These are phyloP conservation scores for Lordiphosa stackelbergi DNA, from an alignment of 1,140 invertebrate genomes.

Conservation along the genomic window DNA sequence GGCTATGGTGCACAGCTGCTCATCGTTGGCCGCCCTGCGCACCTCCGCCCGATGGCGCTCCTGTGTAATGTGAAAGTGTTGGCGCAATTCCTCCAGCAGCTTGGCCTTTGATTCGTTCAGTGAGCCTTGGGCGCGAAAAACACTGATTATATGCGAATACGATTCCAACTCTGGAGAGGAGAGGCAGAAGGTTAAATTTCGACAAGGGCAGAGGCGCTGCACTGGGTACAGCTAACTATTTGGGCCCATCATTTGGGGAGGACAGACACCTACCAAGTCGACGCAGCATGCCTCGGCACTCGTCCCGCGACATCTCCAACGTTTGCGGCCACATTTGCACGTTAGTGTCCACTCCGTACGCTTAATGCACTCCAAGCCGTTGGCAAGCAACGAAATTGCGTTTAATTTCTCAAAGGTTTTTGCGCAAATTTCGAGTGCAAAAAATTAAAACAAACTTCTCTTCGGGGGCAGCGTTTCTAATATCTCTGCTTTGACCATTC, in stretches of 20 bases:
- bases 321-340: constrained; percentile 84
- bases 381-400: constrained; percentile 39
- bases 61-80: constrained; percentile 89
- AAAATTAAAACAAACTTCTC: constrained; percentile 45
- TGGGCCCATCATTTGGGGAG: background rate
- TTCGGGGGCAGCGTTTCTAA: constrained; percentile 32
- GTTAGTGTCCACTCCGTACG: constrained; percentile 44
- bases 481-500: constrained; percentile 16
- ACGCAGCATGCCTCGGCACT: constrained; percentile 90
- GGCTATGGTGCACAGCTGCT: constrained; percentile 90
- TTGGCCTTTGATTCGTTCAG: constrained; percentile 90
- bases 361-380: constrained; percentile 36
- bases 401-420: constrained; percentile 43
- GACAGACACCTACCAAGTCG: constrained; percentile 82
- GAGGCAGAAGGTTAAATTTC: background rate
- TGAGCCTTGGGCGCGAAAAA: constrained; percentile 93
- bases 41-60: constrained; percentile 94
- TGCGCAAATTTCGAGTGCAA: constrained; percentile 33
- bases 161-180: constrained; percentile 88
- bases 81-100: constrained; percentile 88
- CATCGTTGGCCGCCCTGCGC: constrained; percentile 92
- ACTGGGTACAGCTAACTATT: too few relatives aligned
- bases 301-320: constrained; percentile 88
- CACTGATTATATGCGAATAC: constrained; percentile 91
- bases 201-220: background rate